Conservation (phyloP, 2,888 invertebrate species). For the Campoplex capitator region DNA sequence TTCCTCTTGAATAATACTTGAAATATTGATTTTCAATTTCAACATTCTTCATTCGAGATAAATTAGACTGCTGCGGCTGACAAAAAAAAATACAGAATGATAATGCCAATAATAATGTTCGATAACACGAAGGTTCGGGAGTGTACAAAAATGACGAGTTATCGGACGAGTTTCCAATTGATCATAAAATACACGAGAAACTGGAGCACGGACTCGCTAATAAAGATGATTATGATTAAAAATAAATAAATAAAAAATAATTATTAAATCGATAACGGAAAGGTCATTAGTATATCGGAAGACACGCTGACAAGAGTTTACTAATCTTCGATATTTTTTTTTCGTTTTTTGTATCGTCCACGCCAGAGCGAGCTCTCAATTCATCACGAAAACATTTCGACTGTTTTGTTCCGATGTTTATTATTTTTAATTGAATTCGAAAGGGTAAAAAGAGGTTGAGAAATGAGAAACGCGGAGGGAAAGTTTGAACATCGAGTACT, state of each 20-base stretch:
- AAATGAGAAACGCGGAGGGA: conserved; percentile 20
- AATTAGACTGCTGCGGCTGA: neutral
- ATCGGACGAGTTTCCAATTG: neutral
- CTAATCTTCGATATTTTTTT: neutral
- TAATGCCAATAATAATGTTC: neutral
- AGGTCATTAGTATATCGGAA: neutral
- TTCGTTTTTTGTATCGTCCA: neutral
- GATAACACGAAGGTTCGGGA: neutral
- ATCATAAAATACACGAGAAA: neutral
- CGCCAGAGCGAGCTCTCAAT: neutral
- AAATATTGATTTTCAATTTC: neutral
- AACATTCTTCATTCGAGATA: neutral
- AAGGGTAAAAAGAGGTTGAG: conserved; percentile 18
- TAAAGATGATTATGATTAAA: neutral
- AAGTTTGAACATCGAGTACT: conserved; percentile 50
- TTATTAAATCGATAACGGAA: neutral
- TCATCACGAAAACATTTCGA: conserved; percentile 10
- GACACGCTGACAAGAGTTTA: neutral
- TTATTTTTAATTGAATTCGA: neutral
- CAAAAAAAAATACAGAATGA: neutral
- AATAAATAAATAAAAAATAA: too few relatives aligned
- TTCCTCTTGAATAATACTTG: neutral
- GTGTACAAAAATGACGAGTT: neutral
- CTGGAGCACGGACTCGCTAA: neutral
- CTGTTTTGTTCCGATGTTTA: neutral